A percentile compares a stretch with the other conserved stretches of the same genome.
Evolutionary conservation across 2,113 vertebrate species (phyloP).

Genomic region (Python bivittatus): DNA sequence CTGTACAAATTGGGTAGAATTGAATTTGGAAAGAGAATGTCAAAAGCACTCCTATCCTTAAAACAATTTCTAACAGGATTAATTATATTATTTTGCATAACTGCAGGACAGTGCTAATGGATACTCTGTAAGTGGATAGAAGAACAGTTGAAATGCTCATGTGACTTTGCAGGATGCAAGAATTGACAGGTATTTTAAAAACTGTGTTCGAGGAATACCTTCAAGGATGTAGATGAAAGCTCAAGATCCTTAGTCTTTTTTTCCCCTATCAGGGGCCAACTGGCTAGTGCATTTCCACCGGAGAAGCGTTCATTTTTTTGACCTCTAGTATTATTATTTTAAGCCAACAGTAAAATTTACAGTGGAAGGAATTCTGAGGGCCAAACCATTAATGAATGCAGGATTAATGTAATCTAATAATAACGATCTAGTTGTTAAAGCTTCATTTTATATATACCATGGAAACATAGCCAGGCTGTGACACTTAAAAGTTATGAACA

Average conservation of each 20-base stretch:
- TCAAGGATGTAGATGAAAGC: neutral
- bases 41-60: neutral
- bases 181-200: neutral
- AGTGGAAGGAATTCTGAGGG: neutral
- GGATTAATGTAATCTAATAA: neutral
- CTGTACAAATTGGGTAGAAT: too few relatives aligned
- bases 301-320: neutral
- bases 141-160: neutral
- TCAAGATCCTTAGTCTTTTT: neutral
- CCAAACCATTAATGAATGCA: conserved; percentile 7
- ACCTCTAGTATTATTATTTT: conserved; percentile 16
- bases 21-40: neutral
- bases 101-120: neutral
- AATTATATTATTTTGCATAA: neutral
- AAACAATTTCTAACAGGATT: neutral
- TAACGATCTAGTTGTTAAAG: neutral
- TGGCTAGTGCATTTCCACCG: neutral
- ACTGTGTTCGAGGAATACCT: neutral
- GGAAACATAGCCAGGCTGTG: neutral
- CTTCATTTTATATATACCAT: neutral
- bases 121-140: neutral
- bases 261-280: too few relatives aligned
- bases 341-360: neutral
- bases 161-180: neutral
- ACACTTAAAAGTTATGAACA: conserved; percentile 23